Evolutionary conservation across 2,113 vertebrate species (phyloP).

Genomic region (Sisor rabdophorus): DNA sequence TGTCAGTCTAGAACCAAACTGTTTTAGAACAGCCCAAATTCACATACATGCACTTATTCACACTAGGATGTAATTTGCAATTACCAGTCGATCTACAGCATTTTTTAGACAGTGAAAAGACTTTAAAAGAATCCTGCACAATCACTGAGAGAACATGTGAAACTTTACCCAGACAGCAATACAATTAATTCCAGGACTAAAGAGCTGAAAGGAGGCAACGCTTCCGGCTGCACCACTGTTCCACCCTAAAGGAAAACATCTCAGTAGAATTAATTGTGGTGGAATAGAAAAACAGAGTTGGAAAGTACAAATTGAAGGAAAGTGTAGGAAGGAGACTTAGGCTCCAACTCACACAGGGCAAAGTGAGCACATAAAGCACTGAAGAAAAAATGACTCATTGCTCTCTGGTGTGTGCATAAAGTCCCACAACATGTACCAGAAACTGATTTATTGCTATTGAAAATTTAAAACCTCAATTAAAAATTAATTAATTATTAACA

Average conservation of each 20-base stretch:
- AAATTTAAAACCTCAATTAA: background rate
- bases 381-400: constrained; percentile 24
- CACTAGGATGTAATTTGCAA: background rate
- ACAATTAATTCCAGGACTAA: constrained; percentile 6
- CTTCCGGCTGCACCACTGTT: constrained; percentile 4
- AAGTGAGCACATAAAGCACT: background rate
- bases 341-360: constrained; percentile 57
- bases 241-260: constrained; percentile 49
- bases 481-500: background rate
- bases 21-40: background rate
- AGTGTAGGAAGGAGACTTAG: constrained; percentile 53
- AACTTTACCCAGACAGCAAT: background rate
- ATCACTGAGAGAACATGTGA: background rate
- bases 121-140: background rate
- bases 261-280: constrained; percentile 42
- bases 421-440: constrained; percentile 1
- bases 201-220: constrained; percentile 2
- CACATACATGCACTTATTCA: background rate
- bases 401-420: constrained; percentile 26
- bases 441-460: constrained; percentile 19
- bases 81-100: background rate
- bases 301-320: constrained; percentile 52
- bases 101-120: background rate
- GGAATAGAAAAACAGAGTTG: constrained; percentile 28
- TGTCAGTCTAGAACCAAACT: no score